Evolutionary conservation across 2,888 invertebrate species (phyloP).

Genomic region (Autographa gamma): DNA sequence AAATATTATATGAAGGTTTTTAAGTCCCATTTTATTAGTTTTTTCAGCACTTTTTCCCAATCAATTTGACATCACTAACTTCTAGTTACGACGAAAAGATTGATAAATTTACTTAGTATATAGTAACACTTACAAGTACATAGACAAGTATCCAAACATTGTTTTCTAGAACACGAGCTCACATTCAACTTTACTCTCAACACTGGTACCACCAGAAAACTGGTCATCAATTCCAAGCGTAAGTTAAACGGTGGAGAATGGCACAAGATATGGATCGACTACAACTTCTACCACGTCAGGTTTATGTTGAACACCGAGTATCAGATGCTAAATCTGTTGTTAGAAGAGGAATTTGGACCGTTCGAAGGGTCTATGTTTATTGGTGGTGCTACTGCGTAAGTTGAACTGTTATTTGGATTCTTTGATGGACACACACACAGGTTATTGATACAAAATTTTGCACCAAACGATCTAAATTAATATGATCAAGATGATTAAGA

Average conservation of each 20-base stretch:
- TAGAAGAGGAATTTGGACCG: conserved; percentile 96
- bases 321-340: conserved; percentile 95
- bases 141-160: neutral
- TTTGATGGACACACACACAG: no score
- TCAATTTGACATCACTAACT: no score
- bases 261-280: conserved; percentile 99
- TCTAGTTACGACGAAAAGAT: no score
- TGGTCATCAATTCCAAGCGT: conserved; percentile 94
- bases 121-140: no score
- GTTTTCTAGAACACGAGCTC: conserved; percentile 92
- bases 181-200: conserved; percentile 97
- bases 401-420: conserved; percentile 52
- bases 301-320: conserved; percentile 97
- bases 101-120: no score
- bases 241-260: conserved; percentile 97
- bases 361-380: conserved; percentile 98
- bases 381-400: conserved; percentile 97
- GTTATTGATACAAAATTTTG: no score
- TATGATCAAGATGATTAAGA: no score
- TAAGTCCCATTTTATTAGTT: no score
- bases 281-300: conserved; percentile 97
- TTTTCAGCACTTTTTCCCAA: no score
- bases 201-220: conserved; percentile 94
- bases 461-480: no score
- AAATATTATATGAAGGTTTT: no score